Evolutionary conservation across 2,113 vertebrate species (phyloP), one percentile per base, ranked within the genome.

Genomic region (Acinonyx jubatus): DNA sequence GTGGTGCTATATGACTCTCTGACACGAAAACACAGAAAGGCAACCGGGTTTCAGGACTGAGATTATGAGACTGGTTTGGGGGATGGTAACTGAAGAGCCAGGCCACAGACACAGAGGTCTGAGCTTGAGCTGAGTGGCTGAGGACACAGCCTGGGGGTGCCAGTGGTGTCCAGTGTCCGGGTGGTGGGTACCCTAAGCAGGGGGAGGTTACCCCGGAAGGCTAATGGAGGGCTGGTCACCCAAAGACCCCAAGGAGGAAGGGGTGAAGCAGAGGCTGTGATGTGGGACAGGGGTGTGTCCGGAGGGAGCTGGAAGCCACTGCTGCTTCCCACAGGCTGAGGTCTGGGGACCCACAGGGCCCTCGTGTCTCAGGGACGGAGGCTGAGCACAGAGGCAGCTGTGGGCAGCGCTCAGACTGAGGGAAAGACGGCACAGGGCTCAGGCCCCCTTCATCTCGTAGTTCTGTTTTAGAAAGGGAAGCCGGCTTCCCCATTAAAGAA

Each of bases 291-390:
- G 25, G 71, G 71, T 41, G 68, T 36, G 68, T n/a, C 33, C 2
- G 12, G 33, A 12, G 50, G 5, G 11, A 23, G 33, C 50, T 45
- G 45, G 45, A 45, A 45, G 45, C 45, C 45, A 11, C 41, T 18
- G 27, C 27, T 78, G 74, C 27, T 4, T 19, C 55, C 55, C 55
- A 74, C 38, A 14, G 6, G 50, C 48, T 81, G 52, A 16, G 78
- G 78, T 7, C 50, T 36, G 52, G 79, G 79, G 50, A 57, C 18
- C 19, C 0, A 19, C 8, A 6, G 79, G 15, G 2, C 25, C 16
- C 33, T 15, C 0, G 2, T 21, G 25, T n/a, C 4, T 23, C 6
- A 1, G 3, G 25, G 23, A 55, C 2, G 50, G 61, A 50, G 11
- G 31, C 41, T 31, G 5, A 33, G 31, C 29, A 31, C 9, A 16